These are phyloP conservation scores for Drosophila dives DNA, from an alignment of 2,888 invertebrate species.

Conservation along the genomic window DNA sequence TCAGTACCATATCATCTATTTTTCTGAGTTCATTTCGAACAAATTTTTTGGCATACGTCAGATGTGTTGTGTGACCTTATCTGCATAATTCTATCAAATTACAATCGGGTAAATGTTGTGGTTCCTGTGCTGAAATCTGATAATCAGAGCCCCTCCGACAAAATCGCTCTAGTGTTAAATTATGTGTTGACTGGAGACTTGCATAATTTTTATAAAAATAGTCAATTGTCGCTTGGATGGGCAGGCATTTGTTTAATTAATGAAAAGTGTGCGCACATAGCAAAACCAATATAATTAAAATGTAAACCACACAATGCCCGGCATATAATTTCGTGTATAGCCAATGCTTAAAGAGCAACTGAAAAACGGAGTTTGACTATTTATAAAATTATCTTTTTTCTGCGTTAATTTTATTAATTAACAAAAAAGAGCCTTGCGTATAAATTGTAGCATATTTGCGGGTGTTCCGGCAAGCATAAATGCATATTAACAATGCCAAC, in stretches of 20 bases:
- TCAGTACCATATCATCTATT: not conserved
- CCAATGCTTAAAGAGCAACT: not conserved
- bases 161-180: constrained; percentile 79
- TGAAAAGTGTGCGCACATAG: constrained; percentile 27
- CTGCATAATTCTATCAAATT: constrained; percentile 69
- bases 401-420: not conserved
- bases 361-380: not conserved
- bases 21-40: constrained; percentile 19
- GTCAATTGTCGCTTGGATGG: constrained; percentile 62
- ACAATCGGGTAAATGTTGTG: constrained; percentile 44
- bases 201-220: constrained; percentile 51
- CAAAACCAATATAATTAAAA: constrained; percentile 3
- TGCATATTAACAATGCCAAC: constrained; percentile 5
- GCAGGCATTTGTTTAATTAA: constrained; percentile 68
- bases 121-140: constrained; percentile 59
- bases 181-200: constrained; percentile 41
- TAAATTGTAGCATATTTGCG: constrained; percentile 50
- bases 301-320: not conserved
- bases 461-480: constrained; percentile 36
- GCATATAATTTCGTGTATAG: not conserved
- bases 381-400: not conserved
- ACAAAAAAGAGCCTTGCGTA: constrained; percentile 18
- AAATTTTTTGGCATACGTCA: constrained; percentile 47
- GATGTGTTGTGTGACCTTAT: constrained; percentile 50
- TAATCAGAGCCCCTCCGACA: constrained; percentile 60